A percentile compares a stretch with the other conserved stretches of the same genome.
phyloP scores from a whole-genome alignment of 2,113 vertebrate genomes.

The Ginglymostoma cirratum region DNA sequence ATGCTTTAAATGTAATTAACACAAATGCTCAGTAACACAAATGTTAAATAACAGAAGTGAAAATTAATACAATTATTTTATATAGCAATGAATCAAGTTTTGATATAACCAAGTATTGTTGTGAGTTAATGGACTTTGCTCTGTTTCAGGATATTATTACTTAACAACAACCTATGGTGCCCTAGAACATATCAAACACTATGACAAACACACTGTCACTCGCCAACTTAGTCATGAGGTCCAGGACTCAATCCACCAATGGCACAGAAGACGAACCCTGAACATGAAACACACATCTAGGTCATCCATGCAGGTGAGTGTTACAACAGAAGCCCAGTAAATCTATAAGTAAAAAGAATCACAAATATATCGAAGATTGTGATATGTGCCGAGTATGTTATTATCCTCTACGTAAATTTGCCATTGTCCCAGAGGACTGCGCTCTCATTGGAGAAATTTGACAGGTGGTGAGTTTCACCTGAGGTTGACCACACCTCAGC shows the following conservation, averaged over 20 bases:
- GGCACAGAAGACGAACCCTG: slow-evolving; percentile 84
- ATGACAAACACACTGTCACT: slow-evolving; percentile 79
- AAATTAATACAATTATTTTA: not conserved
- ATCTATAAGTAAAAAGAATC: not conserved
- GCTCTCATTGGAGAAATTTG: too few relatives aligned
- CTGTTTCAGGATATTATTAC: slow-evolving; percentile 80
- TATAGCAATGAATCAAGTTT: not conserved
- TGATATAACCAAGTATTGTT: not conserved
- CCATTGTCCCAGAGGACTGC: too few relatives aligned
- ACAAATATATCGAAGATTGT: not conserved
- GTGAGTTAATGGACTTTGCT: not conserved
- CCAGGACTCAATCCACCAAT: slow-evolving; percentile 93
- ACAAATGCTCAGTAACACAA: not conserved
- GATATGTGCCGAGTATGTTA: not conserved
- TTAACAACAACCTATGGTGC: slow-evolving; percentile 91
- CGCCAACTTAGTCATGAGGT: slow-evolving; percentile 85
- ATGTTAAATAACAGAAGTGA: not conserved
- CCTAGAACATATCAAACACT: slow-evolving; percentile 88
- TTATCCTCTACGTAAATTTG: not conserved
- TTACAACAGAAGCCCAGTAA: not conserved
- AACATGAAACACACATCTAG: slow-evolving; percentile 74
- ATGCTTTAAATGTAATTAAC: not conserved
- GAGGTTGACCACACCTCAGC: too few relatives aligned
- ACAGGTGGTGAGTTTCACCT: too few relatives aligned
- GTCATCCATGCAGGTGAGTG: slow-evolving; percentile 72